Evolutionary conservation across 2,888 invertebrate species (phyloP), one percentile per base, ranked within the genome.

Genomic region (Dynastes tityus): DNA sequence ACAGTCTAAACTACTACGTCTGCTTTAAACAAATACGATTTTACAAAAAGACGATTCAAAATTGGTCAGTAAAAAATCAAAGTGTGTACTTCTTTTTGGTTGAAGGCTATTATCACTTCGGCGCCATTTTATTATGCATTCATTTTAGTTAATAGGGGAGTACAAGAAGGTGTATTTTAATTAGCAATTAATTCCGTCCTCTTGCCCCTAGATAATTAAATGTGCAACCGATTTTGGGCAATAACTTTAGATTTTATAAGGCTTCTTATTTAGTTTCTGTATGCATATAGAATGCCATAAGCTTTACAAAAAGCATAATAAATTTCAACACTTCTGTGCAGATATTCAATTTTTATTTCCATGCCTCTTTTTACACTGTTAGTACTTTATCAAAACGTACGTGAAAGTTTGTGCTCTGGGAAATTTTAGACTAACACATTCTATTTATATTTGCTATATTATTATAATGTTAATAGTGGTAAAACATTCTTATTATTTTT

Each of bases 11-110:
- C 81, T 32, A 27, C 70, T 22, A 76, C 78, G 81, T 80, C 58
- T 79, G 80, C 81, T 82, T 84, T 85, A 85, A 86, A 84, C 86
- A 86, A 86, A 86, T 85, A 86, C 82, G 82, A 84, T 85, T 85
- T 84, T 78, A 73, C 22, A 73, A 81, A 84, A 85, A 84, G 81
- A 80, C 80, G 84, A 85, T 84, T 84, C 82, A 81, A 82, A 83
- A 83, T 81, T 80, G 80, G 84, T 83, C 83, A 81, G 80, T 81
- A 80, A 83, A 82, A 82, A 82, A 83, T 80, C 81, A 80, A 80
- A 79, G 82, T 82, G 82, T 82, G 76, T 53, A 29, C 32, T 70
- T 70, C 53, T 81, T 84, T 84, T 82, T 84, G 76, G 83, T 84
- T 83, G 84, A 82, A 83, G 81, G 83, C 83, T 83, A 85, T 85